Percentiles rank a stretch among this genome's conserved stretches.
These are phyloP conservation scores for Polypedilum vanderplanki DNA, from an alignment of 1,140 invertebrate species.

Conservation along the genomic window DNA sequence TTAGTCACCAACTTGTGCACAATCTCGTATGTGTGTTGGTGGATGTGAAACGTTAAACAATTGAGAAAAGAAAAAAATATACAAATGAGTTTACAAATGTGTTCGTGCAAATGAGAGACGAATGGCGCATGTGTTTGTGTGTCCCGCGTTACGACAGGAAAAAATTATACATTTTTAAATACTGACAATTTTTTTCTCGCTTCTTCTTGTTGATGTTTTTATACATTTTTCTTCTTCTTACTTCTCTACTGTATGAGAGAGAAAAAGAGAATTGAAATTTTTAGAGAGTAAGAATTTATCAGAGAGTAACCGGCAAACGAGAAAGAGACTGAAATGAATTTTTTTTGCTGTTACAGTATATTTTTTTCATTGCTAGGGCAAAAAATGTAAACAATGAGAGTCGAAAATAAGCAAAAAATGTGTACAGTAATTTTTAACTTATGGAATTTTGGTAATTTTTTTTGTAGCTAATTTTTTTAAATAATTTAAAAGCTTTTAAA, in stretches of 20 bases:
- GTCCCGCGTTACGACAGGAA: not conserved
- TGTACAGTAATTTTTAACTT: too few relatives aligned
- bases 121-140: not conserved
- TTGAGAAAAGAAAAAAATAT: slow-evolving; percentile 14
- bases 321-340: too few relatives aligned
- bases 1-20: too few relatives aligned
- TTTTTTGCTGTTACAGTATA: too few relatives aligned
- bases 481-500: too few relatives aligned
- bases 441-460: too few relatives aligned
- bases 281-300: not conserved
- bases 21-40: too few relatives aligned
- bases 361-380: too few relatives aligned
- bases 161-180: slow-evolving; percentile 24
- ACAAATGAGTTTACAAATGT: not conserved
- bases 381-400: too few relatives aligned
- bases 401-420: too few relatives aligned
- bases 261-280: not conserved
- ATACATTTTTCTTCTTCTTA: slow-evolving; percentile 15
- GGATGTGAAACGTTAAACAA: not conserved
- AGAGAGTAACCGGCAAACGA: too few relatives aligned
- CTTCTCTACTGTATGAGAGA: not conserved
- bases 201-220: not conserved
- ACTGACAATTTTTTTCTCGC: not conserved
- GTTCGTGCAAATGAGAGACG: not conserved
- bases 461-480: too few relatives aligned